phyloP scores from a whole-genome alignment of 1,140 invertebrate genomes.

The Scaptomyza pallida region DNA sequence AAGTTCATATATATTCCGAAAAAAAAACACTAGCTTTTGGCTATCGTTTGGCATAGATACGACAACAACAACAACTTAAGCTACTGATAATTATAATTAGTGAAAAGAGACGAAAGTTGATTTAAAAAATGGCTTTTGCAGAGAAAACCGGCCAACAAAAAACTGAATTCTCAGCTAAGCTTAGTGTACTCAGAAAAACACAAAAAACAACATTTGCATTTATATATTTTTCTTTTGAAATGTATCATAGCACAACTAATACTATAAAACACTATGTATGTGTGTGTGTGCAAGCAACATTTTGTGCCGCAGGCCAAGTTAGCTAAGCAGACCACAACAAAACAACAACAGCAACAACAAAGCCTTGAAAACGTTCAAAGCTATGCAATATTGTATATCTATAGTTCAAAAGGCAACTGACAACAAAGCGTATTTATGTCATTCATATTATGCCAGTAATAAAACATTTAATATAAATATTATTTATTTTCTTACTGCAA shows the following conservation, averaged over 20 bases:
- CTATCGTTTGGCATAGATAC: constrained; percentile 25
- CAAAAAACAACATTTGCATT: not conserved
- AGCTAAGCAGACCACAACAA: not conserved
- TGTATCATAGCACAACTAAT: constrained; percentile 6
- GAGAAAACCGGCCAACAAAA: constrained; percentile 17
- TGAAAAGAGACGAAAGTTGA: constrained; percentile 63
- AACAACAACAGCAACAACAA: constrained; percentile 1
- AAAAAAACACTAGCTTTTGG: constrained; percentile 7
- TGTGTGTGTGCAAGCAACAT: not conserved
- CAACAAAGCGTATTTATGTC: not conserved
- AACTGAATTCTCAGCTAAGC: constrained; percentile 1
- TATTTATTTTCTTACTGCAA: too few species aligned
- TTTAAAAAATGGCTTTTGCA: not conserved
- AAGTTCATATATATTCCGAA: too few species aligned
- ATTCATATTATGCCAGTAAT: too few species aligned
- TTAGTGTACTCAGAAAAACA: not conserved
- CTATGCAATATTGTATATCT: not conserved
- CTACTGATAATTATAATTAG: constrained; percentile 66
- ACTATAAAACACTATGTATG: not conserved
- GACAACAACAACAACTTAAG: constrained; percentile 10
- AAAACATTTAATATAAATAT: too few species aligned
- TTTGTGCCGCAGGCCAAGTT: constrained; percentile 9
- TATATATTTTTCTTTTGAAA: not conserved
- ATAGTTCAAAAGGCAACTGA: constrained; percentile 11
- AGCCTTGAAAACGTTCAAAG: constrained; percentile 31